These are phyloP conservation scores for Vanessa atalanta DNA, from an alignment of 1,140 invertebrate genomes.

Conservation along the genomic window DNA sequence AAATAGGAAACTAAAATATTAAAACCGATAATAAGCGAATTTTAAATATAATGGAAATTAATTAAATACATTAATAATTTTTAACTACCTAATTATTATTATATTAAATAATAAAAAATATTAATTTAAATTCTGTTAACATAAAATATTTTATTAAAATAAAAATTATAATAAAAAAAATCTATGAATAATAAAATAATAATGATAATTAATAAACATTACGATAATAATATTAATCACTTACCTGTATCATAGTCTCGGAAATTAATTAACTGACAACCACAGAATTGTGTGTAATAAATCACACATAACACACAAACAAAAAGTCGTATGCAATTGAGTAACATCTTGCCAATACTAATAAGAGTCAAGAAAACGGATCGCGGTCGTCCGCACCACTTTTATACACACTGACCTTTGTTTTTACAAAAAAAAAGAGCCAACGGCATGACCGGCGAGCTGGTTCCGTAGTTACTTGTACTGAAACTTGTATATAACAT, in stretches of 20 bases:
- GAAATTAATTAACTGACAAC: conserved; percentile 44
- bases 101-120: no score
- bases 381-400: conserved; percentile 37
- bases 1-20: no score
- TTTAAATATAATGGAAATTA: no score
- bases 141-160: no score
- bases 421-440: conserved; percentile 43
- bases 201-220: background rate
- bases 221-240: conserved; percentile 18
- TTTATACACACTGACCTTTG: conserved; percentile 48
- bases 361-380: conserved; percentile 46
- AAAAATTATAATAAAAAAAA: background rate
- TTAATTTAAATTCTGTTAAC: no score
- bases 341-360: conserved; percentile 48
- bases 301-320: conserved; percentile 39
- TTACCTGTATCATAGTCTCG: conserved; percentile 42
- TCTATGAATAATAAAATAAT: background rate
- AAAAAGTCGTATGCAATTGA: conserved; percentile 40
- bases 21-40: no score
- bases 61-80: no score
- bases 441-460: conserved; percentile 7
- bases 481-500: background rate
- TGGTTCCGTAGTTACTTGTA: conserved; percentile 11
- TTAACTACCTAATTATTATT: no score
- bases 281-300: conserved; percentile 38